Evolutionary conservation across 2,113 vertebrate species (phyloP).

Genomic region (Ammodramus savannarum): DNA sequence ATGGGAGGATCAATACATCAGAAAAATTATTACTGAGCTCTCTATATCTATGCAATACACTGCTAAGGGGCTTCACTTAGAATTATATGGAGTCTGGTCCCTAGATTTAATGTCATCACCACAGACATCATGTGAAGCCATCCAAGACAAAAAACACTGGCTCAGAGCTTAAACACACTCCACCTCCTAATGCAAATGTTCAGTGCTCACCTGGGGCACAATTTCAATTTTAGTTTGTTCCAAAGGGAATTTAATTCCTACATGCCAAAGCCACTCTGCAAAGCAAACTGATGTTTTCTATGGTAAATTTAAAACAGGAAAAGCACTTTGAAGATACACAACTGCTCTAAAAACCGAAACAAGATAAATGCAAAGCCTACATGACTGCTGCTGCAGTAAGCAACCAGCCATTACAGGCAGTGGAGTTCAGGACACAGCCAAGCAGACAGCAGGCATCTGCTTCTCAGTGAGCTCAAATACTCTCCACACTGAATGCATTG

Average conservation of each 20-base stretch:
- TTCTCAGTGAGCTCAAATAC: not conserved
- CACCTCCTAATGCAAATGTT: not conserved
- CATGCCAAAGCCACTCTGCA: not conserved
- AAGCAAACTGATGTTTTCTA: not conserved
- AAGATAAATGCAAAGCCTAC: not conserved
- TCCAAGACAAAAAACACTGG: not conserved
- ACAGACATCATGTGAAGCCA: fast-evolving
- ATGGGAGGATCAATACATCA: not conserved
- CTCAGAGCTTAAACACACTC: not conserved
- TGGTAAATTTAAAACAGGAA: not conserved
- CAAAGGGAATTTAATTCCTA: not conserved
- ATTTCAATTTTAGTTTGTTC: not conserved
- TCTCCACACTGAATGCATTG: not conserved
- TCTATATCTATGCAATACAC: not conserved
- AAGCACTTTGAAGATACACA: not conserved
- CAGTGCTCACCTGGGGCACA: not conserved
- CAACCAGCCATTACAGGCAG: not conserved
- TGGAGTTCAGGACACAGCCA: not conserved
- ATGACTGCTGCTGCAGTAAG: not conserved
- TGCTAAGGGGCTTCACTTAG: not conserved
- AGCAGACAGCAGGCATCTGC: not conserved
- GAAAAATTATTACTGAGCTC: not conserved
- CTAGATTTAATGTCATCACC: not conserved
- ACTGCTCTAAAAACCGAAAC: not conserved
- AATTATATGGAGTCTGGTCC: not conserved